Conservation (phyloP, 2,797 vertebrate species). For the Aselliscus stoliczkanus region DNA sequence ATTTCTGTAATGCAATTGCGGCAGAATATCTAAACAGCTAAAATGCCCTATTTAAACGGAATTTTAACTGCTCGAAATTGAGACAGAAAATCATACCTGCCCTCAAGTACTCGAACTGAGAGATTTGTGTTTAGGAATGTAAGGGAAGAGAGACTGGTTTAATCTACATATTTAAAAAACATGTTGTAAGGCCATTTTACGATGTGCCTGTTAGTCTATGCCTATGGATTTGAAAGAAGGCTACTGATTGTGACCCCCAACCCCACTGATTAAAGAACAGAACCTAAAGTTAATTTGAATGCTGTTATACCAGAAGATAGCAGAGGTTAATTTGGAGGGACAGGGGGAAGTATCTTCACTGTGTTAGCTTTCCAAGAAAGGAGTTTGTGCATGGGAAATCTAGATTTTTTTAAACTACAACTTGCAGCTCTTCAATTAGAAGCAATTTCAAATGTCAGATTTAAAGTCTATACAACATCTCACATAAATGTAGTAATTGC, state of each 20-base stretch:
- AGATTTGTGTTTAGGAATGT: slow-evolving; percentile 6
- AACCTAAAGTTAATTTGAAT: slow-evolving; percentile 24
- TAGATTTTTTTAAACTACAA: slow-evolving; percentile 24
- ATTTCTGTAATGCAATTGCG: slow-evolving; percentile 60
- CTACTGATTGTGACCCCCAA: background rate
- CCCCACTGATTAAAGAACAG: background rate
- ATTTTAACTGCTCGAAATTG: slow-evolving; percentile 55
- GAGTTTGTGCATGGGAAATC: background rate
- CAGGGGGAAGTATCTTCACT: background rate
- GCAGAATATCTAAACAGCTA: background rate
- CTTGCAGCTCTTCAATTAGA: slow-evolving; percentile 8
- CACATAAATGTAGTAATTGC: background rate
- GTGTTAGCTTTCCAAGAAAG: background rate
- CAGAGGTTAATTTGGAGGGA: background rate
- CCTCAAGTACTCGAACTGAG: background rate
- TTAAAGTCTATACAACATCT: background rate
- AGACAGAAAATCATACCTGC: slow-evolving; percentile 45
- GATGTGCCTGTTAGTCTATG: background rate
- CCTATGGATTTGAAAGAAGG: slow-evolving; percentile 15
- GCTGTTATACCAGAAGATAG: background rate
- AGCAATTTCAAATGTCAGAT: slow-evolving; percentile 44
- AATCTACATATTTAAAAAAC: slow-evolving; percentile 15
- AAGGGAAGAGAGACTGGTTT: background rate
- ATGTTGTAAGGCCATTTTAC: background rate
- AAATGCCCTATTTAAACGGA: slow-evolving; percentile 44